Evolutionary conservation across 2,888 invertebrate species (phyloP).

Genomic region (Orthonychiurus folsomi): DNA sequence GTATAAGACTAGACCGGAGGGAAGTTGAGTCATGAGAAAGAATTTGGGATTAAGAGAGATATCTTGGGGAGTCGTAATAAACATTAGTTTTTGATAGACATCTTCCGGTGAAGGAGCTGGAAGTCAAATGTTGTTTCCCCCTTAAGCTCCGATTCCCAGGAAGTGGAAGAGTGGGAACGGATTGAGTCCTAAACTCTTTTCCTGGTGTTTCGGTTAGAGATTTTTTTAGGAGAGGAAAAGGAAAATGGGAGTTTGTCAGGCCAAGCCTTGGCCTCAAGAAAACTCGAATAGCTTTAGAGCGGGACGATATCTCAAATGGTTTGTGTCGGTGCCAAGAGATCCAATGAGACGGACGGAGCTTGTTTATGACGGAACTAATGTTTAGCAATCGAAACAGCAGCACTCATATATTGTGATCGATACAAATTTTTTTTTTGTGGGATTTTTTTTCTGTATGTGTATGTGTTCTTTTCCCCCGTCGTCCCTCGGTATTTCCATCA

Average conservation of each 20-base stretch:
- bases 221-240: not conserved
- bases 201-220: too few species aligned
- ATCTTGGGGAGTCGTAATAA: not conserved
- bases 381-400: conserved; percentile 26
- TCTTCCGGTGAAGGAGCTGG: not conserved
- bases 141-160: not conserved
- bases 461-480: not conserved
- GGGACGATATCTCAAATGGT: conserved; percentile 2
- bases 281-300: not conserved
- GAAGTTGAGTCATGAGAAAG: not conserved
- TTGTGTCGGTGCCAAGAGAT: conserved; percentile 22
- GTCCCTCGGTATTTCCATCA: not conserved
- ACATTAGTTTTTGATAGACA: not conserved
- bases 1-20: too few species aligned
- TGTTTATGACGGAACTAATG: conserved; percentile 31
- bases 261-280: too few species aligned
- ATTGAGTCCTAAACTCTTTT: too few species aligned
- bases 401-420: conserved; percentile 25
- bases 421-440: conserved; percentile 24
- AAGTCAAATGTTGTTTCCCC: not conserved
- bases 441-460: conserved; percentile 16
- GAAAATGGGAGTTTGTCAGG: not conserved
- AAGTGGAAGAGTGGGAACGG: not conserved
- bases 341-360: conserved; percentile 20
- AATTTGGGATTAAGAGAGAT: not conserved